Base-by-base conservation (phyloP, 2,797 vertebrate genomes). In the Erpetoichthys calabaricus region DNA sequence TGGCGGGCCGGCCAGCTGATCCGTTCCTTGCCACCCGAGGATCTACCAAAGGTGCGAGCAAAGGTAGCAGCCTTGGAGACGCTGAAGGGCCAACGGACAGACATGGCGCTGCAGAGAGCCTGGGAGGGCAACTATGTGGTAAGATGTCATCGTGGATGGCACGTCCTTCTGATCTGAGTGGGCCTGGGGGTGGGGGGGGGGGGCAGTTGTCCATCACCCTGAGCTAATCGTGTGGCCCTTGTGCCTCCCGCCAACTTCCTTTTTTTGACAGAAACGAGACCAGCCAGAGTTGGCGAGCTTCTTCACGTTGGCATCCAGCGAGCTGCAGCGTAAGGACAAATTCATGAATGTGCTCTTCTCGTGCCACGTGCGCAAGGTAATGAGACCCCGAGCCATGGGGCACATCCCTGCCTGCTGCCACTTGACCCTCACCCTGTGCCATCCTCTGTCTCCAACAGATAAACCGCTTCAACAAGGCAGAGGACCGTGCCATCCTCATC, bases 291-390 rank as follows among this genome's bases (percentile, higher is more conserved):
- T 74, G 7, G 83, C 84, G 0, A 73, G 84, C 7, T 86, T 86
- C 0, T 97, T 99, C 72, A 80, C 87, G 2, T 79, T 91, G 1
- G 85, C 94, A 3, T 89, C 90, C 70, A 92, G 86, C 54, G 91
- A 97, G 63, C 80, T 99, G 70, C 92, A 97, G 70, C 78, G 94
- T 9, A 97, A 91, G 64, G 95, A 99, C 84, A 99, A 99, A 65
- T 99, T 96, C 79, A 98, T 97, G 93, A 86, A 80, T 0, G 56
- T 94, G n/a, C 86, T 98, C 62, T 99, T 99, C 75, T 94, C 95
- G 65, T 91, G 89, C 68, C 91, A 92, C 1, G 94, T 98, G 51
- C 90, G 94, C 64, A 99, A 99, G 91, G 95, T 98, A 80, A 70
- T 42, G 4, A 6, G 6, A 45, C 3, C 43, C 8, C 8, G 42